A percentile compares a stretch with the other conserved stretches of the same genome.
Evolutionary conservation across 2,113 vertebrate genomes (phyloP).

Genomic region (Corapipo altera): DNA sequence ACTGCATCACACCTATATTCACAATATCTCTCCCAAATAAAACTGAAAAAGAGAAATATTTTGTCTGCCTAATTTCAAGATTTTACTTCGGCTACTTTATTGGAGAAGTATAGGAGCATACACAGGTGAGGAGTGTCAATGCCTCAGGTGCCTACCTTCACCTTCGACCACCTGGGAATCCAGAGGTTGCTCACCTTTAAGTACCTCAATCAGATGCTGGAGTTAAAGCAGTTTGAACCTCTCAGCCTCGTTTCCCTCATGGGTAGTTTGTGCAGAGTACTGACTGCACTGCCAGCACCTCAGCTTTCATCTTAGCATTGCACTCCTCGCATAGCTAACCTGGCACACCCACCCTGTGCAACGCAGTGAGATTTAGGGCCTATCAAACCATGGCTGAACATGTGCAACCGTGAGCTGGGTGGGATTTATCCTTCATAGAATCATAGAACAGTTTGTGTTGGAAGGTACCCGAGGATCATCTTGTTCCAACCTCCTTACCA

Average conservation of each 20-base stretch:
- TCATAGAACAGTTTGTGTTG: too few species aligned
- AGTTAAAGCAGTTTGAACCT: background rate
- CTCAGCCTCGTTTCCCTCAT: accelerated
- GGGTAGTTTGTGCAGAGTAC: background rate
- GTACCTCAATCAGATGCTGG: background rate
- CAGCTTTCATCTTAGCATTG: background rate
- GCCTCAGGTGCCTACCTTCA: background rate
- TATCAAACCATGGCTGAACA: background rate
- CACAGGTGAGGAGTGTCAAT: accelerated
- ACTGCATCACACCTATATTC: background rate
- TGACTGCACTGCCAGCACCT: background rate
- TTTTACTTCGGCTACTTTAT: background rate
- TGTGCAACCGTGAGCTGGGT: background rate
- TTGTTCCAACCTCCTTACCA: background rate
- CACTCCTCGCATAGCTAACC: background rate
- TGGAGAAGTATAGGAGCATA: background rate
- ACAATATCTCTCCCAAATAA: background rate
- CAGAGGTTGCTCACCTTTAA: background rate
- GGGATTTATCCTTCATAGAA: background rate
- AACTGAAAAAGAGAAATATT: background rate
- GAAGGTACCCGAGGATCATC: background rate
- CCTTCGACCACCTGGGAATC: background rate
- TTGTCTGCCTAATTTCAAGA: background rate
- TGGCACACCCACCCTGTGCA: too few species aligned
- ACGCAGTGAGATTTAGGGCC: background rate